These are phyloP conservation scores for Imbricaverruca yamaguchii DNA, from an alignment of 2,888 invertebrate species.

Conservation along the genomic window DNA sequence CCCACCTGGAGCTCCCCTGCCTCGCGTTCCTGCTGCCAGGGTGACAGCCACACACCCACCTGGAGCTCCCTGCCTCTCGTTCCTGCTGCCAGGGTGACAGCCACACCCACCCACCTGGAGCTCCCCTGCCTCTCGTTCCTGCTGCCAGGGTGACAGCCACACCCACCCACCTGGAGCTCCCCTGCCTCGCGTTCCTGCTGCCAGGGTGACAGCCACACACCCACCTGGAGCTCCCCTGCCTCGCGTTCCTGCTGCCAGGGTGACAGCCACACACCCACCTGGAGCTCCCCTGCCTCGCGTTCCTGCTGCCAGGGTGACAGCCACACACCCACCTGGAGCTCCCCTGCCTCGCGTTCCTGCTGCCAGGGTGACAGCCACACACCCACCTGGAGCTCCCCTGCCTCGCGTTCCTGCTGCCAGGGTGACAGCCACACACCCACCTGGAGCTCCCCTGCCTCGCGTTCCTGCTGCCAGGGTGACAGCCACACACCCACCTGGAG, in stretches of 20 bases:
- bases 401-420: too few relatives aligned
- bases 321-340: slow-evolving; percentile 37
- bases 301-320: too few relatives aligned
- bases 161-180: slow-evolving; percentile 38
- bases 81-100: too few relatives aligned
- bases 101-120: slow-evolving; percentile 38
- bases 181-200: too few relatives aligned
- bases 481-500: slow-evolving; percentile 37
- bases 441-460: slow-evolving; percentile 27
- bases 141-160: too few relatives aligned
- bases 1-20: slow-evolving; percentile 37
- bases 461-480: too few relatives aligned
- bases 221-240: slow-evolving; percentile 36
- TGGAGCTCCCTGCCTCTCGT: slow-evolving; percentile 25
- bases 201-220: slow-evolving; percentile 26
- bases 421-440: slow-evolving; percentile 36
- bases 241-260: too few relatives aligned
- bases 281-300: slow-evolving; percentile 21
- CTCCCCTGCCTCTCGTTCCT: too few relatives aligned
- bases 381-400: slow-evolving; percentile 37
- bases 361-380: neutral
- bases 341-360: too few relatives aligned
- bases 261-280: slow-evolving; percentile 37
- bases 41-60: slow-evolving; percentile 36
- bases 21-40: too few relatives aligned